phyloP scores from a whole-genome alignment of 1,140 invertebrate genomes.

The Caenorhabditis inopinata region DNA sequence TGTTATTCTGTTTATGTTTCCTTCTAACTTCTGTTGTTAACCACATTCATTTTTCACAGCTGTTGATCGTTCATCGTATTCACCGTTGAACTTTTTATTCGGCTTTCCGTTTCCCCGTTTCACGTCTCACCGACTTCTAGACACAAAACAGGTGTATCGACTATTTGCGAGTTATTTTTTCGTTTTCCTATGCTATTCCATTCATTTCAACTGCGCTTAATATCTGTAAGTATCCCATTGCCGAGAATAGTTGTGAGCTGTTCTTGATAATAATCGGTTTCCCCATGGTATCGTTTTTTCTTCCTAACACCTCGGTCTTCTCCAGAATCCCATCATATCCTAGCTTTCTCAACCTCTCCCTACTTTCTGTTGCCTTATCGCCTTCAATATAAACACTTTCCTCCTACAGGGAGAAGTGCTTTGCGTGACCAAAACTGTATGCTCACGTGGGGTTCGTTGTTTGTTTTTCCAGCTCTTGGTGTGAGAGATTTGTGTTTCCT shows the following conservation, averaged over 20 bases:
- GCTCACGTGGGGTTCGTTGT: conserved; percentile 1
- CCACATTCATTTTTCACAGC: conserved; percentile 7
- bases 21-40: conserved; percentile 10
- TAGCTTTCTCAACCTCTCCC: background rate
- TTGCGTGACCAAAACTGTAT: background rate
- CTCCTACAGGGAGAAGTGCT: too few relatives aligned
- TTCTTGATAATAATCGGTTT: conserved; percentile 4
- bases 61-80: background rate
- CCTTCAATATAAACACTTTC: too few relatives aligned
- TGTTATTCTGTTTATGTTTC: conserved; percentile 26
- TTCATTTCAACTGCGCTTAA: background rate
- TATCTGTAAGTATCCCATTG: conserved; percentile 17
- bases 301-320: background rate
- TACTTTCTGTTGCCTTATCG: too few relatives aligned
- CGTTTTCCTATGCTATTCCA: background rate
- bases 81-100: background rate
- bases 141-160: conserved; percentile 3
- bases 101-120: background rate
- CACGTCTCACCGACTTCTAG: conserved; percentile 4
- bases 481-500: conserved; percentile 10
- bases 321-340: background rate
- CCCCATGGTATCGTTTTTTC: background rate
- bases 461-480: background rate
- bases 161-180: background rate
- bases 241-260: background rate